phyloP scores from a whole-genome alignment of 2,888 invertebrate genomes.

The Parapristionchus giblindavisi region DNA sequence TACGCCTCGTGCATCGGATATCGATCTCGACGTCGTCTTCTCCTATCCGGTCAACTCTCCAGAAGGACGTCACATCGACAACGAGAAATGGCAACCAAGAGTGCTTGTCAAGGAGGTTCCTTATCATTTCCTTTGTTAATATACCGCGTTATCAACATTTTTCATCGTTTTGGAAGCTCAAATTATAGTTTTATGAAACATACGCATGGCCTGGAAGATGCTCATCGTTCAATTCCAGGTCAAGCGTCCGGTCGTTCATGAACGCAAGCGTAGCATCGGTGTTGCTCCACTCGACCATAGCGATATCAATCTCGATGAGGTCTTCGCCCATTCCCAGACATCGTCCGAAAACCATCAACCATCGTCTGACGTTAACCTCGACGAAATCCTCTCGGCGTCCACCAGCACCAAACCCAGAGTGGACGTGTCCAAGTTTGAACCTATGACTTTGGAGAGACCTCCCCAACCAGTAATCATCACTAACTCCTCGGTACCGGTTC shows the following conservation, averaged over 20 bases:
- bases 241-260: constrained; percentile 9
- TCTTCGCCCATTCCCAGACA: neutral
- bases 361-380: neutral
- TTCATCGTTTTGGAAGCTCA: too few relatives aligned
- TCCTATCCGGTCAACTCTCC: constrained; percentile 32
- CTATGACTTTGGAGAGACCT: neutral
- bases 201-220: too few relatives aligned
- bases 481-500: neutral
- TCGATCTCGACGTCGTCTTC: constrained; percentile 31
- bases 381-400: constrained; percentile 3
- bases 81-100: constrained; percentile 30
- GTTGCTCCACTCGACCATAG: neutral
- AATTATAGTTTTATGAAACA: too few relatives aligned
- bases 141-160: too few relatives aligned
- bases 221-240: constrained; percentile 9
- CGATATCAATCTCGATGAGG: constrained; percentile 15
- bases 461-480: neutral
- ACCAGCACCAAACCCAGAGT: neutral
- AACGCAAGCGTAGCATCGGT: constrained; percentile 3
- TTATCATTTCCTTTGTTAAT: too few relatives aligned
- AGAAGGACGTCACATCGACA: neutral
- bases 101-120: constrained; percentile 13
- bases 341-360: neutral
- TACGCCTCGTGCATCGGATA: neutral
- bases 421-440: constrained; percentile 27